Percentiles rank a stretch among this genome's conserved stretches.
Conservation (phyloP, 2,888 invertebrate genomes). For the Horisme vitalbata region DNA sequence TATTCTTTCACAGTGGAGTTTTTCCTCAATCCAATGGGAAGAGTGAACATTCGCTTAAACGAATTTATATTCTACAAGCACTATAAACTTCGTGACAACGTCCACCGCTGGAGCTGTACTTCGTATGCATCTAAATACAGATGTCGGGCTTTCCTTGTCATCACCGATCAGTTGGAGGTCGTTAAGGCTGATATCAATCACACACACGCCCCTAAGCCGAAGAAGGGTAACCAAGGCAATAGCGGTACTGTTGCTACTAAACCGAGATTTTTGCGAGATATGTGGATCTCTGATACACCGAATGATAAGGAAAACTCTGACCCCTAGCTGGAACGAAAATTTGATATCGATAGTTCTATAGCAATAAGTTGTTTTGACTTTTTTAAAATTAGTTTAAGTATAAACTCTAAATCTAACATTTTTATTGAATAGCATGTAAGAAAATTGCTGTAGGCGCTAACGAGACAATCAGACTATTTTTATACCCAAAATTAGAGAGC, state of each 20-base stretch:
- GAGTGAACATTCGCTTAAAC: constrained; percentile 68
- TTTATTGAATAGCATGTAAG: too few relatives aligned
- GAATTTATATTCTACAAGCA: constrained; percentile 73
- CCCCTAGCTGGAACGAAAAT: too few relatives aligned
- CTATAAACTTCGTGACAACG: constrained; percentile 63
- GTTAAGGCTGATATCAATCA: constrained; percentile 63
- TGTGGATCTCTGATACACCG: constrained; percentile 3
- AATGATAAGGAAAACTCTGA: neutral
- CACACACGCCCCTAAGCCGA: constrained; percentile 58
- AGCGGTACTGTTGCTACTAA: constrained; percentile 1
- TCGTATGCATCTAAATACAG: constrained; percentile 70
- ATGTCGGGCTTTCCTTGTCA: constrained; percentile 69
- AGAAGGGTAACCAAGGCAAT: constrained; percentile 35
- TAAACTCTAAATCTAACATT: too few relatives aligned
- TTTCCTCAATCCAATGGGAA: constrained; percentile 67
- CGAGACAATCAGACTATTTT: too few relatives aligned
- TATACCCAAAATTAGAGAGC: too few relatives aligned
- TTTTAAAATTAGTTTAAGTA: too few relatives aligned
- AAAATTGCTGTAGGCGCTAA: too few relatives aligned
- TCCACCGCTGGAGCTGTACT: constrained; percentile 72
- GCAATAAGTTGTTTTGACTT: too few relatives aligned
- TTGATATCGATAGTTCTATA: too few relatives aligned
- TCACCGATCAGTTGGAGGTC: constrained; percentile 67
- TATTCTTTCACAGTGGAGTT: constrained; percentile 53
- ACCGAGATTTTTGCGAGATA: constrained; percentile 12